phyloP scores from a whole-genome alignment of 2,113 vertebrate genomes.

The Callipepla squamata region DNA sequence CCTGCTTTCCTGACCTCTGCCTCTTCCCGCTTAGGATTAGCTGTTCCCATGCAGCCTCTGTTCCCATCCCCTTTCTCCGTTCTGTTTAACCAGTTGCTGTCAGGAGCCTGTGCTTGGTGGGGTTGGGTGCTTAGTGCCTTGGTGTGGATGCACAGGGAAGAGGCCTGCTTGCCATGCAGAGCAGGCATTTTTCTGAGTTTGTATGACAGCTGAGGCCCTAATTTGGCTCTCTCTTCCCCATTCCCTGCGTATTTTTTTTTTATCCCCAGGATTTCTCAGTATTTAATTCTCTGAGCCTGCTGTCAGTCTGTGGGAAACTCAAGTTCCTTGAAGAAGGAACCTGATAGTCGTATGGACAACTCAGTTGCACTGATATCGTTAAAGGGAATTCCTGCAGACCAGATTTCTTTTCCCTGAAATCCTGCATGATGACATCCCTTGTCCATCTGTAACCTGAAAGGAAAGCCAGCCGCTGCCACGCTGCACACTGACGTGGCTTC shows the following conservation, averaged over 20 bases:
- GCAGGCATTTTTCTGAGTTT: background rate
- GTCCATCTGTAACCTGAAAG: background rate
- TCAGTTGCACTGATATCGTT: background rate
- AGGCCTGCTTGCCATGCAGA: background rate
- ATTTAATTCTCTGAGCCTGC: constrained; percentile 42
- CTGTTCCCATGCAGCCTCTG: background rate
- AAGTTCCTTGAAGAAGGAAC: constrained; percentile 4
- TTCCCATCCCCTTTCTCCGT: background rate
- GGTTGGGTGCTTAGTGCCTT: fast-evolving
- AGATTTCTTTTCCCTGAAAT: background rate
- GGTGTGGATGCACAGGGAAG: fast-evolving
- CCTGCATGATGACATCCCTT: fast-evolving
- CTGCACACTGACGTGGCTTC: background rate
- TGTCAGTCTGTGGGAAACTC: background rate
- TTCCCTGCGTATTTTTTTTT: background rate
- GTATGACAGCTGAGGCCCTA: background rate
- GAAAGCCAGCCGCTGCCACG: background rate
- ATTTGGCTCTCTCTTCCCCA: background rate
- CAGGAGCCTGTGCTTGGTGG: fast-evolving
- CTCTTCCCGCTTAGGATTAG: background rate
- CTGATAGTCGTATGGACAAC: constrained; percentile 25
- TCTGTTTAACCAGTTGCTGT: background rate
- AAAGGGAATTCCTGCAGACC: background rate
- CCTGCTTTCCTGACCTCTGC: constrained; percentile 2
- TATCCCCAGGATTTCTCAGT: constrained; percentile 3